These are phyloP conservation scores for Aphrocallistes beatrix DNA, from an alignment of 37 sponge, comb jelly and placozoan species.

Conservation along the genomic window DNA sequence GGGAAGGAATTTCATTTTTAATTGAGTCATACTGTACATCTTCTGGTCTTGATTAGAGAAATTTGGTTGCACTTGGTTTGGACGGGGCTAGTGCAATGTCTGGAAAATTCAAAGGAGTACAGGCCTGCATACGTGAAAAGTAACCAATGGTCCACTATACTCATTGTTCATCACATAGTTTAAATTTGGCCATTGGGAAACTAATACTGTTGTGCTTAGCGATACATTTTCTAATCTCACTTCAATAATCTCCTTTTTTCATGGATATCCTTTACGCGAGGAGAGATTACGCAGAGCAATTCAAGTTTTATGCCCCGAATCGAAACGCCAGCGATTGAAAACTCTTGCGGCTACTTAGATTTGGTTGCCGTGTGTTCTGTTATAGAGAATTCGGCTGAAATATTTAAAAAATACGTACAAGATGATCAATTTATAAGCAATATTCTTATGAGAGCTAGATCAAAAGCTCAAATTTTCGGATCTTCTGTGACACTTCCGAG, in stretches of 20 bases:
- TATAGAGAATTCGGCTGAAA: slow-evolving; percentile 16
- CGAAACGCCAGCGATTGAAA: slow-evolving; percentile 1
- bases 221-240: background rate
- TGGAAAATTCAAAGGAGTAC: slow-evolving; percentile 17
- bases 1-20: background rate
- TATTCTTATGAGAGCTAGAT: background rate
- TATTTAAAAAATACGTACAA: background rate
- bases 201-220: background rate
- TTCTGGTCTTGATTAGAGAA: slow-evolving; percentile 10
- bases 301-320: background rate
- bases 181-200: background rate
- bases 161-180: background rate
- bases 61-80: slow-evolving; percentile 4
- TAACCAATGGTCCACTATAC: slow-evolving; percentile 16
- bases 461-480: background rate
- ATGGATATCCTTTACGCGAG: slow-evolving; percentile 8
- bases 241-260: slow-evolving; percentile 13
- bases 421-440: slow-evolving; percentile 9
- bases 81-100: slow-evolving; percentile 11
- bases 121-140: background rate
- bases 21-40: slow-evolving; percentile 16
- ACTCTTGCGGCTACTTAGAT: background rate
- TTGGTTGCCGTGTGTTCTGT: slow-evolving; percentile 1
- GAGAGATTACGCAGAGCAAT: slow-evolving; percentile 8
- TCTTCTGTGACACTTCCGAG: background rate